Conservation (phyloP, 1,140 invertebrate genomes). For the Drosophila nannoptera region DNA sequence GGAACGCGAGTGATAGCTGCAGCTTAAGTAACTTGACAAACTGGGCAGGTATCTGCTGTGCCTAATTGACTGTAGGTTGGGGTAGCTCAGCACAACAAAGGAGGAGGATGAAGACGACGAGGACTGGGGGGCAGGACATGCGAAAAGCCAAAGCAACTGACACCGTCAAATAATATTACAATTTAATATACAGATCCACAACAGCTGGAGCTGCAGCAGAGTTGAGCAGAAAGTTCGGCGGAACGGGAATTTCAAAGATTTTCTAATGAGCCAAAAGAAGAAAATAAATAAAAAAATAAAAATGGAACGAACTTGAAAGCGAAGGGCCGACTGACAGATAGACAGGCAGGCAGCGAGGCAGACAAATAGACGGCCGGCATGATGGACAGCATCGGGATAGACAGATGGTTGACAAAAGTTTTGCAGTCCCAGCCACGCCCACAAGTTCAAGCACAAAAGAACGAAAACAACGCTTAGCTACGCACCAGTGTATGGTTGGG, state of each 20-base stretch:
- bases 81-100: not conserved
- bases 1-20: not conserved
- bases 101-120: no score
- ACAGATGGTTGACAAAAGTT: conserved; percentile 30
- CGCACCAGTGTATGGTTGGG: conserved; percentile 20
- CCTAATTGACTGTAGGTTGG: conserved; percentile 60
- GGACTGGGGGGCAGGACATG: conserved; percentile 10
- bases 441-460: conserved; percentile 7
- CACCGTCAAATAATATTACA: conserved; percentile 63
- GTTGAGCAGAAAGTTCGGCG: conserved; percentile 42
- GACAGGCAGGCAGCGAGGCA: conserved; percentile 2
- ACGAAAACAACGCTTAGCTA: conserved; percentile 1
- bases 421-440: conserved; percentile 6
- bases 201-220: conserved; percentile 23
- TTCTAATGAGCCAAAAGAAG: conserved; percentile 63
- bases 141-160: conserved; percentile 44
- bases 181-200: conserved; percentile 45
- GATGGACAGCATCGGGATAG: not conserved
- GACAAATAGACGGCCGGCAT: not conserved
- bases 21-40: conserved; percentile 16
- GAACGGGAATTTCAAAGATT: conserved; percentile 57
- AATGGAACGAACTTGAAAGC: conserved; percentile 40
- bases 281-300: no score
- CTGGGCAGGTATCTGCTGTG: conserved; percentile 51
- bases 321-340: conserved; percentile 24